Conservation (phyloP, 1,140 invertebrate genomes). For the Coelopa frigida region DNA sequence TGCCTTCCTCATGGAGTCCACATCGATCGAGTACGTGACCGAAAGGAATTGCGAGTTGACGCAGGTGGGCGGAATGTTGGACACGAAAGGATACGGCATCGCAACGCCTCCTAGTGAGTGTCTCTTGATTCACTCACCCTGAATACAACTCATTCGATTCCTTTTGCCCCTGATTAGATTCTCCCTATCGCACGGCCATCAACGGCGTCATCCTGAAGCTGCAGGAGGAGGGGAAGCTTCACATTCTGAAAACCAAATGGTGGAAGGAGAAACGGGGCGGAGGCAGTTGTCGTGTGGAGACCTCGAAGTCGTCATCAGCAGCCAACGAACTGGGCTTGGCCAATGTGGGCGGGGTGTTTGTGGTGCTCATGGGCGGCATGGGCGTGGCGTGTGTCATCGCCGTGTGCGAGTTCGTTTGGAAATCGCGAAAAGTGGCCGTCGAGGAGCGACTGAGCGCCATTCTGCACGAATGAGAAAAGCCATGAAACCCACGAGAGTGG, state of each 20-base stretch:
- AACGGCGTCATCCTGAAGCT: constrained; percentile 83
- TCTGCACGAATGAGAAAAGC: constrained; percentile 42
- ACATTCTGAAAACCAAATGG: constrained; percentile 90
- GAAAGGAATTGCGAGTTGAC: constrained; percentile 86
- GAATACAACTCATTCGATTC: constrained; percentile 14
- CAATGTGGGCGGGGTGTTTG: constrained; percentile 92
- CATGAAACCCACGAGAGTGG: constrained; percentile 39
- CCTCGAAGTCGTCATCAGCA: constrained; percentile 73
- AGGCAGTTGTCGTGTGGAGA: constrained; percentile 72
- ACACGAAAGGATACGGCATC: constrained; percentile 89
- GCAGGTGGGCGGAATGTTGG: constrained; percentile 81
- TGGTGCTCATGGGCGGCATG: constrained; percentile 87
- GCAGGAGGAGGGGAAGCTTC: constrained; percentile 87
- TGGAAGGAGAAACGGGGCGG: constrained; percentile 88
- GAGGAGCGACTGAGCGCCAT: constrained; percentile 72
- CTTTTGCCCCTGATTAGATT: constrained; percentile 52
- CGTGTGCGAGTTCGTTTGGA: constrained; percentile 89
- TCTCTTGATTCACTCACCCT: neutral
- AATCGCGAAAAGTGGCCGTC: constrained; percentile 82
- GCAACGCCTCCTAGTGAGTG: constrained; percentile 83
- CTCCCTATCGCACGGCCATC: constrained; percentile 77
- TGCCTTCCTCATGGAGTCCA: constrained; percentile 90
- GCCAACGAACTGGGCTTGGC: constrained; percentile 81
- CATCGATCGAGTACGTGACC: constrained; percentile 85
- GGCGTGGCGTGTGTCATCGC: constrained; percentile 80